Conservation (phyloP, 2,797 vertebrate species). For the Kryptopterus vitreolus region DNA sequence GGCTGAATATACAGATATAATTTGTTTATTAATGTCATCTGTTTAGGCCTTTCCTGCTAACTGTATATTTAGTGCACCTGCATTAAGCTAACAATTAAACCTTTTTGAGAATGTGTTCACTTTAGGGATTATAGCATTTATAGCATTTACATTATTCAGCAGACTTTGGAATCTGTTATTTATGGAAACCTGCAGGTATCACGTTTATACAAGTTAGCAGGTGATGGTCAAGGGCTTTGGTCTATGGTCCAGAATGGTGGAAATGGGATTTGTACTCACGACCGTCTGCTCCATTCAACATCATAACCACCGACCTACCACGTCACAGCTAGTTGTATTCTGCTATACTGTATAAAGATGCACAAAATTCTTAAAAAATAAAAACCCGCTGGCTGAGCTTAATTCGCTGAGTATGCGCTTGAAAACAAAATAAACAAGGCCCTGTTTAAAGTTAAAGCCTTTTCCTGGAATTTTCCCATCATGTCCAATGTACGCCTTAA, state of each 20-base stretch:
- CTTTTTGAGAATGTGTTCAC: neutral
- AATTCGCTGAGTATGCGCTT: neutral
- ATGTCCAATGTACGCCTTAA: neutral
- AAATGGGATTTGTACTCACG: too few relatives aligned
- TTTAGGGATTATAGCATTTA: neutral
- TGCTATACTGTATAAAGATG: neutral
- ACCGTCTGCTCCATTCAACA: too few relatives aligned
- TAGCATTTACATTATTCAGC: neutral
- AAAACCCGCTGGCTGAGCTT: neutral
- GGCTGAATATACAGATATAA: neutral
- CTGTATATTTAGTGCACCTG: neutral
- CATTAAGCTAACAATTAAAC: neutral
- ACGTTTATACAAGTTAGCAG: too few relatives aligned
- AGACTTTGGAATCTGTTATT: too few relatives aligned
- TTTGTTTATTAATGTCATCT: conserved; percentile 12
- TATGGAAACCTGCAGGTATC: too few relatives aligned
- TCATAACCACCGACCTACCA: too few relatives aligned
- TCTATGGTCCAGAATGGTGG: neutral
- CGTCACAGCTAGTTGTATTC: neutral
- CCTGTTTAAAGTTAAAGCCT: neutral
- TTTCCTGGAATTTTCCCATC: neutral
- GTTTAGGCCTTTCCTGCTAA: neutral
- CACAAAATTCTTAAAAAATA: neutral
- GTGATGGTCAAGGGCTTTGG: too few relatives aligned
- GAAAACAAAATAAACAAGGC: neutral